Conservation (phyloP, 30 jellyfish, hydroid and myxozoan species). For the Cassiopea xamachana region DNA sequence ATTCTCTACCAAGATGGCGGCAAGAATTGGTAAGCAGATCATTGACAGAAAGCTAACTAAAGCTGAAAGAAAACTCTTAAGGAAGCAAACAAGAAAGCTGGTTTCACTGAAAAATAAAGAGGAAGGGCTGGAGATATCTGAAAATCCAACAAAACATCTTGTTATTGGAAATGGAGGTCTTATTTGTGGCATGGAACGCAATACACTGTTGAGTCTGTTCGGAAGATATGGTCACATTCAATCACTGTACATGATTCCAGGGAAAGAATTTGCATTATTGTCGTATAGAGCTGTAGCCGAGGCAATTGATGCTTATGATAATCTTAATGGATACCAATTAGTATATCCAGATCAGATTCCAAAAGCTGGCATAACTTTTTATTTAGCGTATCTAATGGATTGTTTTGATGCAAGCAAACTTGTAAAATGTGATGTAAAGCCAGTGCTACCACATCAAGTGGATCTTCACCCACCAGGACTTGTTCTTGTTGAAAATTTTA, state of each 20-base stretch:
- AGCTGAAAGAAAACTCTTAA: slow-evolving; percentile 74
- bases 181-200: slow-evolving; percentile 82
- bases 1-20: slow-evolving; percentile 28
- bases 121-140: slow-evolving; percentile 52
- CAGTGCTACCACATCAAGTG: slow-evolving; percentile 33
- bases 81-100: slow-evolving; percentile 76
- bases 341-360: slow-evolving; percentile 25
- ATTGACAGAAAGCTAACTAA: slow-evolving; percentile 45
- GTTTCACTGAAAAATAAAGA: slow-evolving; percentile 57
- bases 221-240: slow-evolving; percentile 68
- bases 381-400: slow-evolving; percentile 61
- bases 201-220: slow-evolving; percentile 54
- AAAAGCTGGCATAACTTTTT: slow-evolving; percentile 24
- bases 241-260: slow-evolving; percentile 77
- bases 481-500: slow-evolving; percentile 58
- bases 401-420: neutral
- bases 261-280: slow-evolving; percentile 75
- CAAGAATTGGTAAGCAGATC: neutral
- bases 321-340: slow-evolving; percentile 63
- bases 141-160: slow-evolving; percentile 82
- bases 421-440: slow-evolving; percentile 27
- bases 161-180: slow-evolving; percentile 94
- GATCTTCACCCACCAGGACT: slow-evolving; percentile 81
- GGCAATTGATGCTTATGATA: slow-evolving; percentile 52
- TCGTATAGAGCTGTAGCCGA: slow-evolving; percentile 50